Evolutionary conservation across 2,888 invertebrate genomes (phyloP), one percentile per base, ranked within the genome.

Genomic region (Gymnocheta viridis): DNA sequence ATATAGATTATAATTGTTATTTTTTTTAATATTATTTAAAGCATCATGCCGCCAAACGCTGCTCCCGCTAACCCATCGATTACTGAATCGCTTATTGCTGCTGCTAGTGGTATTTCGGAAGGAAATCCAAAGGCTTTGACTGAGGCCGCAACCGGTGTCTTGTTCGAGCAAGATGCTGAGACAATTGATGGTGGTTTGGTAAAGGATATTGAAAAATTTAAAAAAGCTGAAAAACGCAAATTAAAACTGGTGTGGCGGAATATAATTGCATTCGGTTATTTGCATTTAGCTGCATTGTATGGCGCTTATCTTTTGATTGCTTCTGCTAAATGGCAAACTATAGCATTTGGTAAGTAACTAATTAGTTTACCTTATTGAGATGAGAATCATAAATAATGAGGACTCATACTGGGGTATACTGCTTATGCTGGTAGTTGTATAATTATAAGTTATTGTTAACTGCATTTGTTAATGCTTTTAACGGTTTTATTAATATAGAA

Each of bases 191-290:
- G 94, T 17, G 94, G 94, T 0, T 89, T 94, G 7, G 93, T 91
- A 54, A 94, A 94, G 89, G 93, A 94, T 85, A 93, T 94, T 14
- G 92, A 93, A 0, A 91, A 91, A 10, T 89, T 94, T 69, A 94
- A 94, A 83, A 89, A 89, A 76, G 94, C 95, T 0, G 94, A 95
- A 78, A 92, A 93, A 80, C 92, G 93, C 54, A 94, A 94, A 80
- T 89, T 93, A 44, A 92, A 94, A 89, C 91, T 96, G 60, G 97
- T 97, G 7, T 97, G 97, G 97, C 94, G 96, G 86, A 97, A 97
- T 90, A 96, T 97, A 64, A 91, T 95, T n/a, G 93, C 96, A 1
- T 97, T 97, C 89, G 92, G 93, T 9, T 96, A 95, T 89, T 93
- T 97, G 82, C 97, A 97, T 90, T 47, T 94, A 64, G 95, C 95